Evolutionary conservation across 2,797 vertebrate genomes (phyloP).

Genomic region (Pampus argenteus): DNA sequence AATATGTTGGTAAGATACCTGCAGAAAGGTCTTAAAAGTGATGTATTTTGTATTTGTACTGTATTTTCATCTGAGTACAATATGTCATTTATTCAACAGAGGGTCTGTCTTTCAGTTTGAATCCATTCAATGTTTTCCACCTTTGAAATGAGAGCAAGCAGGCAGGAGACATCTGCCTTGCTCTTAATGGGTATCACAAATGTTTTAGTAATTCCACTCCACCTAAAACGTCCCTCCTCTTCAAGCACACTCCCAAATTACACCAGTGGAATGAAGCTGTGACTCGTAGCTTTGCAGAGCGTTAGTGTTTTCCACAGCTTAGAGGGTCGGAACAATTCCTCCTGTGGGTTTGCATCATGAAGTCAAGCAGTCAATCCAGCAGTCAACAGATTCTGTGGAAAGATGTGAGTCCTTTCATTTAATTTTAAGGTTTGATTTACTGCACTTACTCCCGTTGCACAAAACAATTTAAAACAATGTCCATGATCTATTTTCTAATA

Average conservation of each 20-base stretch:
- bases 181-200: slow-evolving; percentile 79
- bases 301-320: slow-evolving; percentile 64
- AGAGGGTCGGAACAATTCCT: slow-evolving; percentile 71
- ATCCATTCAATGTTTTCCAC: slow-evolving; percentile 52
- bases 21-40: slow-evolving; percentile 16
- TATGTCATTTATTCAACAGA: slow-evolving; percentile 63
- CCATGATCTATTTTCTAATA: slow-evolving; percentile 2
- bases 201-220: slow-evolving; percentile 83
- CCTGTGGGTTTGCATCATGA: slow-evolving; percentile 79
- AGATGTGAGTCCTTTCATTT: slow-evolving; percentile 83
- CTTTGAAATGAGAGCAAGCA: slow-evolving; percentile 66
- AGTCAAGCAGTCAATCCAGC: slow-evolving; percentile 75
- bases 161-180: slow-evolving; percentile 76
- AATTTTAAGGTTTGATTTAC: slow-evolving; percentile 26
- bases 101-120: slow-evolving; percentile 48
- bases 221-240: slow-evolving; percentile 82
- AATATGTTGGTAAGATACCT: neutral
- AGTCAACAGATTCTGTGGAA: slow-evolving; percentile 85
- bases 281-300: slow-evolving; percentile 65
- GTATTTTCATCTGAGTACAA: slow-evolving; percentile 41
- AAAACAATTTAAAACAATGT: slow-evolving; percentile 1
- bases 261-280: slow-evolving; percentile 74
- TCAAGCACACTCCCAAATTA: slow-evolving; percentile 79
- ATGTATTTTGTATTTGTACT: too few relatives aligned
- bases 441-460: slow-evolving; percentile 5